Conservation (phyloP, 2,797 vertebrate species). For the Rhyacichthys aspro region DNA sequence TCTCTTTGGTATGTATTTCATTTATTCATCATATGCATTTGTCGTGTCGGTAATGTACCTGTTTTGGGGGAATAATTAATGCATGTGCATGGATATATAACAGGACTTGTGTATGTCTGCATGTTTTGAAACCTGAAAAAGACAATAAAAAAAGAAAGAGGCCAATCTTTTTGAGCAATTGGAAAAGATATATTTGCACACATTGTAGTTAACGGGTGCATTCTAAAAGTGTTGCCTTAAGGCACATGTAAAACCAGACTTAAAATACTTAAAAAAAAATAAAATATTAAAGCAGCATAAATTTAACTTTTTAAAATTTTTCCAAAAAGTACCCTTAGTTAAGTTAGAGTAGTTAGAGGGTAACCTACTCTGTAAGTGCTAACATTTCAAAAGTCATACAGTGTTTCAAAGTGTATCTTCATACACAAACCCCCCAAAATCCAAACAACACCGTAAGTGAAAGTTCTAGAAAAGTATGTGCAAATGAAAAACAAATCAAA, state of each 20-base stretch:
- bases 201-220: slow-evolving; percentile 10
- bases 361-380: slow-evolving; percentile 31
- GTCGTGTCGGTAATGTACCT: no score
- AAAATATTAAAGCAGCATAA: slow-evolving; percentile 34
- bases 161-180: neutral
- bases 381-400: slow-evolving; percentile 29
- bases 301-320: slow-evolving; percentile 11
- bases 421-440: slow-evolving; percentile 1
- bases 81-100: no score
- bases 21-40: no score
- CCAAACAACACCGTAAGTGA: slow-evolving; percentile 33
- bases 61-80: no score
- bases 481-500: slow-evolving; percentile 18
- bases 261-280: slow-evolving; percentile 32
- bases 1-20: no score
- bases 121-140: no score
- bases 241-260: slow-evolving; percentile 33
- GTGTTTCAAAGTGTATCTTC: slow-evolving; percentile 28
- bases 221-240: slow-evolving; percentile 20
- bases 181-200: slow-evolving; percentile 25
- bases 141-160: neutral
- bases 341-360: slow-evolving; percentile 12
- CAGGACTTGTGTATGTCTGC: no score
- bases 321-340: slow-evolving; percentile 11
- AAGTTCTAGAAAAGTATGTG: slow-evolving; percentile 27